phyloP scores from a whole-genome alignment of 1,140 invertebrate species.

The Neodiprion fabricii region DNA sequence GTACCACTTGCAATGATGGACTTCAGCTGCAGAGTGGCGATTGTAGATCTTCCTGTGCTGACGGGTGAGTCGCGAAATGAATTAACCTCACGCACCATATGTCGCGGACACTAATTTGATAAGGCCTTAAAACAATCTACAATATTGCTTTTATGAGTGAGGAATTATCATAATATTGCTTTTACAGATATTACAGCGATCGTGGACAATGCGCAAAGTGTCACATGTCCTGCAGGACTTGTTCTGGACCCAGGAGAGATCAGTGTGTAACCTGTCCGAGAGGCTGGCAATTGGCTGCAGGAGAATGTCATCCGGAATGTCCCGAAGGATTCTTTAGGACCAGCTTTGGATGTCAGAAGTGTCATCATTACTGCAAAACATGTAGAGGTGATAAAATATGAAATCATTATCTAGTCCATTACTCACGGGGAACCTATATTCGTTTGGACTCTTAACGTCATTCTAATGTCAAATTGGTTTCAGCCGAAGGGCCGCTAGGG shows the following conservation, averaged over 20 bases:
- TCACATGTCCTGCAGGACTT: slow-evolving; percentile 83
- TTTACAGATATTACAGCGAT: slow-evolving; percentile 80
- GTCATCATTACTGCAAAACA: slow-evolving; percentile 83
- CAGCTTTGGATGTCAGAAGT: slow-evolving; percentile 80
- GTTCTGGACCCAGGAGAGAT: slow-evolving; percentile 77
- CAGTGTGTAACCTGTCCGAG: slow-evolving; percentile 83
- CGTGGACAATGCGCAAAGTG: slow-evolving; percentile 81
- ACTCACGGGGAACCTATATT: background rate
- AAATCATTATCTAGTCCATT: slow-evolving; percentile 19
- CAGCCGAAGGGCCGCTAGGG: slow-evolving; percentile 73
- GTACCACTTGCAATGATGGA: slow-evolving; percentile 75
- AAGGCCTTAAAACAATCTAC: no score
- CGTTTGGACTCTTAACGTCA: slow-evolving; percentile 32
- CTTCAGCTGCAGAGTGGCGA: slow-evolving; percentile 80
- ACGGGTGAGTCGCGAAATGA: slow-evolving; percentile 55
- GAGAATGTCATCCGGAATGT: slow-evolving; percentile 83
- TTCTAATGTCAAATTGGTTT: slow-evolving; percentile 30
- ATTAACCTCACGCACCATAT: slow-evolving; percentile 13
- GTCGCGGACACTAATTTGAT: background rate
- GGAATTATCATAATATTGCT: no score
- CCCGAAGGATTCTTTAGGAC: slow-evolving; percentile 84
- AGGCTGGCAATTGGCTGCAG: slow-evolving; percentile 78
- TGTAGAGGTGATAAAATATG: slow-evolving; percentile 69
- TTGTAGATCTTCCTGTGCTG: slow-evolving; percentile 77
- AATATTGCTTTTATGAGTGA: slow-evolving; percentile 18